A percentile compares a stretch with the other conserved stretches of the same genome.
These are phyloP conservation scores for Coptodon bakossiorum DNA, from an alignment of 2,113 vertebrate genomes.

Conservation along the genomic window DNA sequence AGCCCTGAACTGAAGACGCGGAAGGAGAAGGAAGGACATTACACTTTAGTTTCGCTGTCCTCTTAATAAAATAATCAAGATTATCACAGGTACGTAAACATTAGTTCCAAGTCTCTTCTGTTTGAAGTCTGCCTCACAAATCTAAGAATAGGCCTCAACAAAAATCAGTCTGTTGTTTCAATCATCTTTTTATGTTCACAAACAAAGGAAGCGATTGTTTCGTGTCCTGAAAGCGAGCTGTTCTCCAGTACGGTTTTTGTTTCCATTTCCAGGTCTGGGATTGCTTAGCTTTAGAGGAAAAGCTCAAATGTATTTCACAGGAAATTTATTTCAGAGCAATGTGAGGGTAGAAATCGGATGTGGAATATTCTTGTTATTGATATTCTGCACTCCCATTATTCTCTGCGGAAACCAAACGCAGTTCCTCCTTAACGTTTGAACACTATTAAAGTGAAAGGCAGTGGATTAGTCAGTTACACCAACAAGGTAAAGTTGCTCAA, in stretches of 20 bases:
- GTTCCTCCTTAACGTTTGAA: background rate
- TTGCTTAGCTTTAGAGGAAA: background rate
- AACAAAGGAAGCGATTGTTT: conserved; percentile 22
- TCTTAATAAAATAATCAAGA: background rate
- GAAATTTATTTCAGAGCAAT: conserved; percentile 24
- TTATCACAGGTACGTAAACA: background rate
- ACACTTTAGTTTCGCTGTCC: background rate
- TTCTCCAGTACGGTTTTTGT: background rate
- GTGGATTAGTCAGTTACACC: background rate
- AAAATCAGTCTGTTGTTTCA: conserved; percentile 8
- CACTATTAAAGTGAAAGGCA: background rate
- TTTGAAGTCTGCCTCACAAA: background rate
- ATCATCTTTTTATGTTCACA: background rate
- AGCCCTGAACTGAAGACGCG: rapidly evolving
- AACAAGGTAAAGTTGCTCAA: background rate
- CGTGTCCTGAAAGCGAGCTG: background rate
- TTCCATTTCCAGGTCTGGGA: conserved; percentile 27
- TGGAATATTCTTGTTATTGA: background rate
- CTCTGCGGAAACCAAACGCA: background rate
- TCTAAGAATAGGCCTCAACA: background rate
- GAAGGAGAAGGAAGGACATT: background rate
- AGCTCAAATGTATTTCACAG: background rate
- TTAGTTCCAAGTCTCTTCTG: background rate
- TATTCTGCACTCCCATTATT: background rate
- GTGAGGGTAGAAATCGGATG: conserved; percentile 38